Base-by-base conservation (phyloP, 2,888 invertebrate species). In the Holacanthella duospinosa region DNA sequence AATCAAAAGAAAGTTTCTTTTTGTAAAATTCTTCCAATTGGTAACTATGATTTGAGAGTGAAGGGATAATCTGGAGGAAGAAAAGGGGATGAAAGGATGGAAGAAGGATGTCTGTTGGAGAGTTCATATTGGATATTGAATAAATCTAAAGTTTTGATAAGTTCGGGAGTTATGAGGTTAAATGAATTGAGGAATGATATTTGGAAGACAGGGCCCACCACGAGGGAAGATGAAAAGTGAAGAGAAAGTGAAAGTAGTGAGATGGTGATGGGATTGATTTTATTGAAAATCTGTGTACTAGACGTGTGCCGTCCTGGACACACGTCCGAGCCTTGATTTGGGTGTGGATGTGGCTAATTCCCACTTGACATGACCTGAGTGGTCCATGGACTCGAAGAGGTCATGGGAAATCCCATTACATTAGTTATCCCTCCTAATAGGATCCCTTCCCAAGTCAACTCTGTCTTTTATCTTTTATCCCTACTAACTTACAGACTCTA, bases 351-450 rank as follows among this genome's bases (percentile, higher is more conserved):
- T 28, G 29, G 24, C 66, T 61, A 69, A 71, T 68, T 70, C 71
- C 70, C 71, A 69, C 68, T 68, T 69, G 73, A 73, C 73, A 69
- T 66, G 73, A 71, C 73, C 73, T 67, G 69, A 71, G 70, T 70
- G 67, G 69, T 68, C 66, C 69, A 69, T 29, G 60, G 60, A 58
- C 56, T 48, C 4, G 48, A 62, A 60, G 62, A 71, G 70, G 73
- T 71, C 70, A 71, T 72, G 71, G 71, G 71, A 72, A 73, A 71
- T 69, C 48, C 48, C 21, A n/a, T 48, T 48, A n/a, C 21, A 4
- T 4, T 21, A 16, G 4, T 48, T 36, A 36, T 36, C 36, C 36
- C 36, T 36, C 36, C 36, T 36, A 36, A 36, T 36, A 9, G 27
- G 44, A n/a, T 62, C 24, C n/a, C 44, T 19, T 27, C 27, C 28